Evolutionary conservation across 2,113 vertebrate species (phyloP).

Genomic region (Oceanodroma tethys): DNA sequence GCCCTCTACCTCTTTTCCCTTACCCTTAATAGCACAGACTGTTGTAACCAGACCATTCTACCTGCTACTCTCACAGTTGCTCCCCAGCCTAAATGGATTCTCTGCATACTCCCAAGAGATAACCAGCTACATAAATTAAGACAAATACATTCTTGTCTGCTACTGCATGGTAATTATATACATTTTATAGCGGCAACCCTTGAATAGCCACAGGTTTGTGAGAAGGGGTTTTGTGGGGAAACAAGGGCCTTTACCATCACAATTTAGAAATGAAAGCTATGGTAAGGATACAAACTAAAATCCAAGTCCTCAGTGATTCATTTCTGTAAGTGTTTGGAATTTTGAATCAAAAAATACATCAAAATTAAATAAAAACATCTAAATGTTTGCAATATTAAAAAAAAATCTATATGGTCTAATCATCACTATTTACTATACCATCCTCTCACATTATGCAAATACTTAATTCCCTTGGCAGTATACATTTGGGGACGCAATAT

Average conservation of each 20-base stretch:
- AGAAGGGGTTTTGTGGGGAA: background rate
- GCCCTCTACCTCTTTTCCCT: background rate
- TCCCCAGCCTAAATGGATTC: background rate
- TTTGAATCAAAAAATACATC: background rate
- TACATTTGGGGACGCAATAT: rapidly evolving
- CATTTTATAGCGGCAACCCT: background rate
- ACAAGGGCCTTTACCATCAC: background rate
- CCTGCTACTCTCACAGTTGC: background rate
- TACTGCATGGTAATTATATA: background rate
- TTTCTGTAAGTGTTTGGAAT: background rate
- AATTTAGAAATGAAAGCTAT: background rate
- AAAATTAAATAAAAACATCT: background rate
- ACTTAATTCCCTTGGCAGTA: background rate
- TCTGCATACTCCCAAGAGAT: background rate
- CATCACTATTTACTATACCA: background rate
- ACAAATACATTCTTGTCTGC: background rate
- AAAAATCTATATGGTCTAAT: background rate
- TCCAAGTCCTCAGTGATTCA: background rate
- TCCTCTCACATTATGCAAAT: background rate
- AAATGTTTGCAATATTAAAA: background rate
- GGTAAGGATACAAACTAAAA: background rate
- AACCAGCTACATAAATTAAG: background rate
- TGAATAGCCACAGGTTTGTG: background rate
- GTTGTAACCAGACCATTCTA: background rate
- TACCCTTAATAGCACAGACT: background rate